These are phyloP conservation scores for Trigoniulus corallinus DNA, from an alignment of 1,140 invertebrate genomes.

Conservation along the genomic window DNA sequence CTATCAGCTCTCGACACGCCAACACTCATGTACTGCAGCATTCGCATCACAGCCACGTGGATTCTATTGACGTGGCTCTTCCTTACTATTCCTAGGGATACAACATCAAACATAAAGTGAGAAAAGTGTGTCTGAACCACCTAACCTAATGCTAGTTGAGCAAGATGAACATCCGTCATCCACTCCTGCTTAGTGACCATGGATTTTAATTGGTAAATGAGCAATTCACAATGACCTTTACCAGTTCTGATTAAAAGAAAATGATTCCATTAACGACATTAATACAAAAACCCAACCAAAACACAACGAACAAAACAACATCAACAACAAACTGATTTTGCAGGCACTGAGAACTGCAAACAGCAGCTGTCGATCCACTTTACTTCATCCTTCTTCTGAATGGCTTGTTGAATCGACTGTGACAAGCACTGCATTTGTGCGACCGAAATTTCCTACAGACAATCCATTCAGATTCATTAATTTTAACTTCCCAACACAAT, in stretches of 20 bases:
- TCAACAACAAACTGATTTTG: constrained; percentile 12
- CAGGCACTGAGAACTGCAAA: constrained; percentile 55
- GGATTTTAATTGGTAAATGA: constrained; percentile 61
- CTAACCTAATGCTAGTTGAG: constrained; percentile 44
- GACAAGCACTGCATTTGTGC: constrained; percentile 32
- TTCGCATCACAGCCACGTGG: no score
- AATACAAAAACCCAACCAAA: no score
- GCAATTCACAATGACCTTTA: constrained; percentile 1
- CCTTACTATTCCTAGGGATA: no score
- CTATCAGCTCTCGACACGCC: no score
- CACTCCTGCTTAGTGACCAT: constrained; percentile 77
- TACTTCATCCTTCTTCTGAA: constrained; percentile 85
- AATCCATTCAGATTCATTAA: neutral
- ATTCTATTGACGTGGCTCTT: no score
- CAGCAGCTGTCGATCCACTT: constrained; percentile 84
- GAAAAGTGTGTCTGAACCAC: no score
- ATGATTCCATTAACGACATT: no score
- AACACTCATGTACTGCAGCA: no score
- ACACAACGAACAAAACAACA: no score
- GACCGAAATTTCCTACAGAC: constrained; percentile 42
- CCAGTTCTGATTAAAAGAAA: constrained; percentile 5
- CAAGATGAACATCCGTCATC: constrained; percentile 69
- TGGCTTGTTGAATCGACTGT: constrained; percentile 48
- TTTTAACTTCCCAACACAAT: neutral
- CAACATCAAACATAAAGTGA: no score